Percentiles rank a stretch among this genome's conserved stretches.
These are phyloP conservation scores for Pogonocichla stellata DNA, from an alignment of 2,113 vertebrate species.

Conservation along the genomic window DNA sequence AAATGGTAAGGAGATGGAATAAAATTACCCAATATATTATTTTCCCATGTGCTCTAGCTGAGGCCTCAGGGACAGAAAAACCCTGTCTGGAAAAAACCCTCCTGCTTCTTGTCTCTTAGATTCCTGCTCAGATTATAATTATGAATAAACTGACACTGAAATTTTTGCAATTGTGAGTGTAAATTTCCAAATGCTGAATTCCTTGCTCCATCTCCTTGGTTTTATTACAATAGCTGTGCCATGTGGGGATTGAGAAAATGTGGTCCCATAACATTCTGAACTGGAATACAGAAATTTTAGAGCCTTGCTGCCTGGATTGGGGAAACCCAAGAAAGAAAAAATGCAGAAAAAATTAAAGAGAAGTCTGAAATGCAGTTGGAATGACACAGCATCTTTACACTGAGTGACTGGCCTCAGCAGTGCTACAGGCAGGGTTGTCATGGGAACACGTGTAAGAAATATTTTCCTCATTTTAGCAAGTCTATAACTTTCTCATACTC, in stretches of 20 bases:
- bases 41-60: not conserved
- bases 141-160: not conserved
- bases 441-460: constrained; percentile 27
- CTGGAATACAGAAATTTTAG: not conserved
- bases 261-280: not conserved
- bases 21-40: not conserved
- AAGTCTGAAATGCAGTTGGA: not conserved
- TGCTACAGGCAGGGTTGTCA: constrained; percentile 47
- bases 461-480: not conserved
- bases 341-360: not conserved
- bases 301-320: not conserved
- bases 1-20: not conserved
- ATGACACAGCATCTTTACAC: constrained; percentile 46
- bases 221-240: not conserved
- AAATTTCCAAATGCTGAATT: not conserved
- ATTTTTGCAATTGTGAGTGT: not conserved
- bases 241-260: not conserved
- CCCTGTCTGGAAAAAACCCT: not conserved
- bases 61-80: not conserved
- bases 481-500: not conserved
- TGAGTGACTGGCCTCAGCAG: not conserved
- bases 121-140: not conserved
- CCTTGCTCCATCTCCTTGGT: not conserved
- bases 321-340: not conserved
- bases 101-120: not conserved